Conservation (phyloP, 2,888 invertebrate species). For the Chymomyza caudatula region DNA sequence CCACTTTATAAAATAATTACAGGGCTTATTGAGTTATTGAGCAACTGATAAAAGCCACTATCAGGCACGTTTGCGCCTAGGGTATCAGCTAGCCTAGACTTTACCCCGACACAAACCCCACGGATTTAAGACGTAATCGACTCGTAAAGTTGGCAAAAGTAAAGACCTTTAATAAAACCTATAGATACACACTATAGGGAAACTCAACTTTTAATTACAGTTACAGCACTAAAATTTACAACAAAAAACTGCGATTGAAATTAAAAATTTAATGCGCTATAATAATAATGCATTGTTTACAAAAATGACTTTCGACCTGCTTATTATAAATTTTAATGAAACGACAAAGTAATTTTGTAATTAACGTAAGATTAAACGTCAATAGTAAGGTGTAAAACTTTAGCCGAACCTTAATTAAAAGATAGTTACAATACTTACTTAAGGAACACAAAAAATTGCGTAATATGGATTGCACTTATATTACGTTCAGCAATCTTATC, state of each 20-base stretch:
- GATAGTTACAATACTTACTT: neutral
- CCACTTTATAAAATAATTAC: too few relatives aligned
- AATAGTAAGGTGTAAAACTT: neutral
- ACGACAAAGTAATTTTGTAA: neutral
- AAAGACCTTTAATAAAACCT: neutral
- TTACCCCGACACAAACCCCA: neutral
- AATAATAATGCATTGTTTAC: neutral
- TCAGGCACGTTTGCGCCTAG: neutral
- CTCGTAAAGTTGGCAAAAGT: neutral
- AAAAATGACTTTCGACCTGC: neutral
- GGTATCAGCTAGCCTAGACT: neutral
- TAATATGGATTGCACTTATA: neutral
- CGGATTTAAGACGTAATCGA: neutral
- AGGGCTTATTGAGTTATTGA: too few relatives aligned
- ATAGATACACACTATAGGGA: too few relatives aligned
- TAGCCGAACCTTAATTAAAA: neutral
- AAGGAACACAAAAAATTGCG: too few relatives aligned
- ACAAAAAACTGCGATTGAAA: neutral
- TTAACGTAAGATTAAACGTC: neutral
- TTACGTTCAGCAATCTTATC: slow-evolving; percentile 2
- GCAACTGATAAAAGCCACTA: too few relatives aligned
- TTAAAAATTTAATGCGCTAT: neutral
- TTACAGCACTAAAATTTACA: neutral
- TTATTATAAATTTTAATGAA: neutral
- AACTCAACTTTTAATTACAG: neutral